Base-by-base conservation (phyloP, 2,888 invertebrate genomes). In the Trilocha varians region DNA sequence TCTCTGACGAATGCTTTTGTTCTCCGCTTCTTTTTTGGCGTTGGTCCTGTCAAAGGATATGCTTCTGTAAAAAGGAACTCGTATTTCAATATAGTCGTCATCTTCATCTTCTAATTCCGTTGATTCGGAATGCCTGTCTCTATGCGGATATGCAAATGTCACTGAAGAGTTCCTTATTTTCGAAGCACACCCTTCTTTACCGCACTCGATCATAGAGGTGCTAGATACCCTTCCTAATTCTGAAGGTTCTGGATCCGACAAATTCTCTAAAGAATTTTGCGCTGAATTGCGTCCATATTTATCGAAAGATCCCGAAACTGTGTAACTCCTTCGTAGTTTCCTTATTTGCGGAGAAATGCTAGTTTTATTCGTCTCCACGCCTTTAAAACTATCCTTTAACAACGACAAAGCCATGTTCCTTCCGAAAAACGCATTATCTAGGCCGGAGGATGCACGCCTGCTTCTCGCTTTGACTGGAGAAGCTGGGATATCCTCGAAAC, bases 401-500 rank as follows among this genome's bases (percentile, higher is more conserved):
- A 73, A 73, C 40, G 63, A 58, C 48, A 74, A 52, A 32, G 72
- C 75, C 38, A 70, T 43, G 47, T 62, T 67, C 36, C 63, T 65
- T 34, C 66, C 68, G 13, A 55, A 56, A 41, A 53, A 49, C 42
- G 54, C 57, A 40, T 55, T 51, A 40, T 60, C 63, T 18, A 64
- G 52, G 40, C 71, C 76, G 13, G 62, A 68, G 62, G 83, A 84
- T 75, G 73, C 76, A 33, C 77, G 74, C 59, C 83, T 71, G 58
- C 73, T 83, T 82, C 64, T 84, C 78, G 59, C 59, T 62, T 53
- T 63, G 2, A 44, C 36, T 41, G 64, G 78, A 78, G 79, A 78
- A 78, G 73, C 68, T 25, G 76, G 74, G 52, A 80, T 72, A 78
- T 84, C 82, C 56, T 82, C 84, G 42, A 75, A 74, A 57, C 80